These are phyloP conservation scores for Tipula lateralis DNA, from an alignment of 2,888 invertebrate species.

Conservation along the genomic window DNA sequence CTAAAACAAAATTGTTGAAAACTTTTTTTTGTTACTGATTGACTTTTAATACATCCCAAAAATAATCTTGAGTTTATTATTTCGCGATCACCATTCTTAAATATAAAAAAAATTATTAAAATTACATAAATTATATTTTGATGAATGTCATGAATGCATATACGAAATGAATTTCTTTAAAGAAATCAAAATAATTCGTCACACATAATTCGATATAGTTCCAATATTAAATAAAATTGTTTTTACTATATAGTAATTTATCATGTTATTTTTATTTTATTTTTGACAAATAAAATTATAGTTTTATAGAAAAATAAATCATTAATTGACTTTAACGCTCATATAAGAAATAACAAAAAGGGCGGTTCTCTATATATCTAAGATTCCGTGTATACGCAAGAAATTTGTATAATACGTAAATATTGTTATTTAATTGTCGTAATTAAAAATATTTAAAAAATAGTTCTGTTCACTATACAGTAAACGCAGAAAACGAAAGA, in stretches of 20 bases:
- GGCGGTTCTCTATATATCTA: neutral
- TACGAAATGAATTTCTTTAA: neutral
- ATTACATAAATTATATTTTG: slow-evolving; percentile 9
- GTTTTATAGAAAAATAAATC: slow-evolving; percentile 16
- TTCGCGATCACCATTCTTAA: neutral
- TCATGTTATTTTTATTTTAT: neutral
- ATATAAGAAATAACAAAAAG: neutral
- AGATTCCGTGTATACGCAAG: neutral
- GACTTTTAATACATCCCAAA: slow-evolving; percentile 24
- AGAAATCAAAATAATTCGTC: slow-evolving; percentile 13
- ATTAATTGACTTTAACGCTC: neutral
- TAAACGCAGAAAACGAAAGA: neutral
- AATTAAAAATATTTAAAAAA: neutral
- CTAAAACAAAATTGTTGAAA: no score
- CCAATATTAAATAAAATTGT: neutral
- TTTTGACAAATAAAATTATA: slow-evolving; percentile 24
- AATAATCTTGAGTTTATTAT: neutral
- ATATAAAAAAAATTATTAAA: neutral
- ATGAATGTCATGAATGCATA: neutral
- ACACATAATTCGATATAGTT: slow-evolving; percentile 24
- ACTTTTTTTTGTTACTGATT: neutral
- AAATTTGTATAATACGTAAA: neutral
- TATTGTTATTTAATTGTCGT: slow-evolving; percentile 5
- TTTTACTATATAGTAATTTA: slow-evolving; percentile 2
- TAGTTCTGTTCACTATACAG: neutral